phyloP scores from a whole-genome alignment of 1,140 invertebrate species.

The Rhyacophila brunnea region DNA sequence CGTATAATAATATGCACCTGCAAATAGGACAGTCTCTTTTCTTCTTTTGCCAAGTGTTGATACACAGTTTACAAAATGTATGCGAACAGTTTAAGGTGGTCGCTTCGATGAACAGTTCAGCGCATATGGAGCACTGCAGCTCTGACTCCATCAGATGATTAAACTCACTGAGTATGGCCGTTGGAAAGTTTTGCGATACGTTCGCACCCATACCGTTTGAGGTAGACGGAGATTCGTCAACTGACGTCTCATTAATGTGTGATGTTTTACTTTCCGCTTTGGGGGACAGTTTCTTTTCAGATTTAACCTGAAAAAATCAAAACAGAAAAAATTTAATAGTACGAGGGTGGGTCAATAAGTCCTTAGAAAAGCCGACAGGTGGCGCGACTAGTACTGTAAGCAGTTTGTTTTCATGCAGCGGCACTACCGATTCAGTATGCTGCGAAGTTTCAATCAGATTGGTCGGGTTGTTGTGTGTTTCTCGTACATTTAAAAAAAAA shows the following conservation, averaged over 20 bases:
- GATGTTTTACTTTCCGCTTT: background rate
- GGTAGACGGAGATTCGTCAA: conserved; percentile 26
- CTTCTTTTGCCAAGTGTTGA: conserved; percentile 69
- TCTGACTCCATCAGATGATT: conserved; percentile 71
- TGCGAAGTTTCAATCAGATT: no score
- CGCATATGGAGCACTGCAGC: conserved; percentile 75
- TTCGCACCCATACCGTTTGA: conserved; percentile 17
- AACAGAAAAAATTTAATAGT: conserved; percentile 33
- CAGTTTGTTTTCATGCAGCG: no score
- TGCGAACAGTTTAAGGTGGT: conserved; percentile 75
- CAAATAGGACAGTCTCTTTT: conserved; percentile 75
- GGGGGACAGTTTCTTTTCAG: conserved; percentile 18
- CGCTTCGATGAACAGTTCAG: conserved; percentile 71
- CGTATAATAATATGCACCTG: no score
- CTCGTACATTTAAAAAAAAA: no score
- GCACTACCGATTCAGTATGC: no score
- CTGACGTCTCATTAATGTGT: conserved; percentile 52
- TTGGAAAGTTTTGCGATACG: conserved; percentile 2
- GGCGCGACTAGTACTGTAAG: no score
- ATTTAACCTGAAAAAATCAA: conserved; percentile 41
- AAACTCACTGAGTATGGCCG: conserved; percentile 55
- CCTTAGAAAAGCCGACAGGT: no score
- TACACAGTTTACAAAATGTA: conserved; percentile 75
- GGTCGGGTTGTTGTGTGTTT: no score
- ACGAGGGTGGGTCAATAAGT: no score